Conservation (phyloP, 1,140 invertebrate genomes). For the Drosophila biarmipes region DNA sequence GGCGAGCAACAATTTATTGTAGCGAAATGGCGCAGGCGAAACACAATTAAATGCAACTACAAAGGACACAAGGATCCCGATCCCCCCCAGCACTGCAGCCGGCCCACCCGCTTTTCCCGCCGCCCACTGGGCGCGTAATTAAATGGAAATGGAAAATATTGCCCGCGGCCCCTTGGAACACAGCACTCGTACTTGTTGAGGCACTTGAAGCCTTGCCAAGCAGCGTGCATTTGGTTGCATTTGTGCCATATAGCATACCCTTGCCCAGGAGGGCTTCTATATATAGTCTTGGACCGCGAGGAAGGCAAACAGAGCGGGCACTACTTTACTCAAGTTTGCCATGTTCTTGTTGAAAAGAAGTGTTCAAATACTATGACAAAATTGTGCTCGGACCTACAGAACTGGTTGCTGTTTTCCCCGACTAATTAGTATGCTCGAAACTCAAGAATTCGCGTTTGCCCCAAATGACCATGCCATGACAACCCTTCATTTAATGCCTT, state of each 20-base stretch:
- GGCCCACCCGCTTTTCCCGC: neutral
- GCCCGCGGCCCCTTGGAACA: slow-evolving; percentile 30
- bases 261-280: slow-evolving; percentile 18
- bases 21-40: slow-evolving; percentile 72
- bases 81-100: slow-evolving; percentile 14
- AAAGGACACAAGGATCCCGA: slow-evolving; percentile 46
- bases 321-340: neutral
- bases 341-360: neutral
- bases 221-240: slow-evolving; percentile 42
- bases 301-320: neutral
- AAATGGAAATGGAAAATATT: slow-evolving; percentile 72
- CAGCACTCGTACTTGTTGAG: slow-evolving; percentile 52
- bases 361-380: neutral
- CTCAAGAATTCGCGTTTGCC: neutral
- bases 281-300: neutral
- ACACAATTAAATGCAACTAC: slow-evolving; percentile 73
- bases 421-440: no score
- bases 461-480: no score
- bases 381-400: neutral
- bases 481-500: neutral
- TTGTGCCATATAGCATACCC: slow-evolving; percentile 20
- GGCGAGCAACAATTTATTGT: slow-evolving; percentile 70
- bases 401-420: no score
- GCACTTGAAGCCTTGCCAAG: slow-evolving; percentile 56
- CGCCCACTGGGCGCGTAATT: slow-evolving; percentile 57